Evolutionary conservation across 35 echinoderm and acorn worm species (phyloP).

Genomic region (Heliocidaris tuberculata): DNA sequence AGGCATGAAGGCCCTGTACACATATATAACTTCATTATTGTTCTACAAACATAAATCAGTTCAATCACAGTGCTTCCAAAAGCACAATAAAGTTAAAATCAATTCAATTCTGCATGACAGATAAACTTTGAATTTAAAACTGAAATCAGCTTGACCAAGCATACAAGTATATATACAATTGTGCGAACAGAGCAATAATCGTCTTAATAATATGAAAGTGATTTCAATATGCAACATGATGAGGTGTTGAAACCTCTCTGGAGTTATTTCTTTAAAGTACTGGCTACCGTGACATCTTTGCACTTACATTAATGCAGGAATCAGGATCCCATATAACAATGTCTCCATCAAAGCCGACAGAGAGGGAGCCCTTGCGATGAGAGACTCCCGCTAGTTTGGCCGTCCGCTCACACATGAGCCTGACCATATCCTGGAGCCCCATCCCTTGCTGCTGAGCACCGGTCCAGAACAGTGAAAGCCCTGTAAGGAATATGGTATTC

Average conservation of each 20-base stretch:
- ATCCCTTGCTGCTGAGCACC: conserved; percentile 49
- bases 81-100: not conserved
- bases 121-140: too few relatives aligned
- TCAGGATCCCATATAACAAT: conserved; percentile 70
- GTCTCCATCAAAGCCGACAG: conserved; percentile 66
- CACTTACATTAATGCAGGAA: not conserved
- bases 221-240: too few relatives aligned
- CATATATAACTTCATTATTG: too few relatives aligned
- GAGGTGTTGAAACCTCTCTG: not conserved
- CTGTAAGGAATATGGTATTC: not conserved
- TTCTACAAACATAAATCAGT: too few relatives aligned
- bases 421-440: conserved; percentile 50
- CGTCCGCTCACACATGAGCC: conserved; percentile 56
- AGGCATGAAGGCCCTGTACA: too few relatives aligned
- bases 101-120: too few relatives aligned
- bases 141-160: too few relatives aligned
- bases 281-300: not conserved
- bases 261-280: not conserved
- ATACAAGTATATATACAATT: too few relatives aligned
- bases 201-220: too few relatives aligned
- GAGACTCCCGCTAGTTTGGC: conserved; percentile 55
- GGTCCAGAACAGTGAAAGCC: conserved; percentile 65
- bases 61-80: too few relatives aligned
- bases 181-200: too few relatives aligned
- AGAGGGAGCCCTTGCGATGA: conserved; percentile 55